Base-by-base conservation (phyloP, 2,113 vertebrate species). In the Coregonus clupeaformis region DNA sequence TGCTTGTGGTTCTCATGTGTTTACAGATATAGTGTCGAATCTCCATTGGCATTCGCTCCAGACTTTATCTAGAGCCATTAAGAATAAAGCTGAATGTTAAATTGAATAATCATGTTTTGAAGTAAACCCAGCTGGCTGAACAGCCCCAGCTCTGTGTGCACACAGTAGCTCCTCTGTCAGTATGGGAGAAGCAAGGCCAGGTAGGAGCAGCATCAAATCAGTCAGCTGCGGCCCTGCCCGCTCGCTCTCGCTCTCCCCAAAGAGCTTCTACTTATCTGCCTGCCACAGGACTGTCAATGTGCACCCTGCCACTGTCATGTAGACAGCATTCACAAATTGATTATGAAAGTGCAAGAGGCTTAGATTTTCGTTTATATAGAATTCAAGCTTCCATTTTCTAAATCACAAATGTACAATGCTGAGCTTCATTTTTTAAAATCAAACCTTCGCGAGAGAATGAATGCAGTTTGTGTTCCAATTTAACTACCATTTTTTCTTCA, bases 211-310 rank as follows among this genome's bases (percentile, higher is more conserved):
- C 90, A 83, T 89, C 85, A 69, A 91, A 91, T 91, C 88, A 74
- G 80, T 80, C 84, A 83, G 88, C 82, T 81, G 79, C 85, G 74
- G 68, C 63, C 79, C 82, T 18, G 16, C 30, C 73, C 60, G 27
- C 85, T 74, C 87, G 77, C 82, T 84, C 82, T 72, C 81, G 80
- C 85, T 86, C 88, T 85, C 77, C 82, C 81, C 79, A 90, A 92
- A 90, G 72, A 87, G 91, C 90, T 92, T 93, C 84, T 84, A 91
- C 92, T 92, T 93, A 93, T 92, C 90, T 88, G 85, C 64, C 76
- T 71, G 78, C 90, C 84, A 82, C 91, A 93, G 91, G 88, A 84
- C 82, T 76, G 89, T 80, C 84, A 82, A 80, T 75, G 81, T 77
- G 77, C 82, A 76, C 79, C 85, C 81, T 13, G 71, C 77, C 82